Percentiles rank a stretch among this genome's conserved stretches.
Conservation (phyloP, 2,888 invertebrate species). For the Sisyra terminalis region DNA sequence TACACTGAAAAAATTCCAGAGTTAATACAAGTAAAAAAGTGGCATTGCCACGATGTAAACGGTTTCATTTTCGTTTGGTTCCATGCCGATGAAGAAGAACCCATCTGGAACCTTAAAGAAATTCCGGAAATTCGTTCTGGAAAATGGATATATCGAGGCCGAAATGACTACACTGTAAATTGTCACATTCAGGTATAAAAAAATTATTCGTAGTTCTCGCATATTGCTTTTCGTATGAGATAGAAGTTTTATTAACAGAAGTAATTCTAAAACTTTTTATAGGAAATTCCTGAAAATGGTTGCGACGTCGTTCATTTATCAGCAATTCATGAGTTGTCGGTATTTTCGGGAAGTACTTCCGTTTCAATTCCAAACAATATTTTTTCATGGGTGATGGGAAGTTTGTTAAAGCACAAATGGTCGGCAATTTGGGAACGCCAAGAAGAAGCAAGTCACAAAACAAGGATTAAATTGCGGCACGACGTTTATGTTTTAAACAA, state of each 20-base stretch:
- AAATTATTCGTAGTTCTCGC: neutral
- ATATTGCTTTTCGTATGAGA: neutral
- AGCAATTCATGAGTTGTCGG: slow-evolving; percentile 50
- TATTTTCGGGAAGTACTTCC: slow-evolving; percentile 32
- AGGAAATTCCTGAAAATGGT: slow-evolving; percentile 86
- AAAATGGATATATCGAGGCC: slow-evolving; percentile 49
- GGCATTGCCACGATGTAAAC: slow-evolving; percentile 52
- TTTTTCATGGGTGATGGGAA: neutral
- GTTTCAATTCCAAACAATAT: neutral
- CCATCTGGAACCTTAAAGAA: slow-evolving; percentile 46
- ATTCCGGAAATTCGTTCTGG: slow-evolving; percentile 35
- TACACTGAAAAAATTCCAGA: slow-evolving; percentile 50
- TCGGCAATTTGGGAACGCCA: slow-evolving; percentile 35
- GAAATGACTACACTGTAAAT: slow-evolving; percentile 60
- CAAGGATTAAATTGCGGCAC: slow-evolving; percentile 45
- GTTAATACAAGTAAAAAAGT: slow-evolving; percentile 49
- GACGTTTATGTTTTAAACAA: slow-evolving; percentile 41
- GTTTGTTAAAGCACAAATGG: slow-evolving; percentile 36
- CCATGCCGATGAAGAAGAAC: slow-evolving; percentile 52
- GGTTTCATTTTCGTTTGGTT: slow-evolving; percentile 69
- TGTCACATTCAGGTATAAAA: slow-evolving; percentile 55
- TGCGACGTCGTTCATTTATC: slow-evolving; percentile 69
- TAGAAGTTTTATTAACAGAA: too few relatives aligned
- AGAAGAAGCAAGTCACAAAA: slow-evolving; percentile 36
- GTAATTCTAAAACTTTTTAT: slow-evolving; percentile 9